These are phyloP conservation scores for Neuroterus valhalla DNA, from an alignment of 1,140 invertebrate genomes.

Conservation along the genomic window DNA sequence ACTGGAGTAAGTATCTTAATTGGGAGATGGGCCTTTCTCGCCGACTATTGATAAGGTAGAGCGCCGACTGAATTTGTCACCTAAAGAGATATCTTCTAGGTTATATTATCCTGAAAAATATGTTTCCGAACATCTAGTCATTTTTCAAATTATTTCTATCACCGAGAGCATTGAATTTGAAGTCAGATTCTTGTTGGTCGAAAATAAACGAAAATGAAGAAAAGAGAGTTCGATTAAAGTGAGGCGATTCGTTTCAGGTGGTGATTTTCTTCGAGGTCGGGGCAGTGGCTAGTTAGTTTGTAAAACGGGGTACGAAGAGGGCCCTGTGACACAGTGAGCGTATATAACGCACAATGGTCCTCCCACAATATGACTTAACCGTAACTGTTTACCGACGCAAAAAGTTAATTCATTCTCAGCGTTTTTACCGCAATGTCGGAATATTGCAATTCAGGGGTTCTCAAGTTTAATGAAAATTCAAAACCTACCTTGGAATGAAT, in stretches of 20 bases:
- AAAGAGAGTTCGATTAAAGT: not conserved
- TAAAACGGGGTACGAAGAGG: conserved; percentile 35
- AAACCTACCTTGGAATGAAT: not conserved
- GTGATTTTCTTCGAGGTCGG: conserved; percentile 41
- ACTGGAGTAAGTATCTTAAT: too few relatives aligned
- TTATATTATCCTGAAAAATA: too few relatives aligned
- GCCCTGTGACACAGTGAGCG: conserved; percentile 43
- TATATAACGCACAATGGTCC: conserved; percentile 46
- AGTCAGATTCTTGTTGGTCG: too few relatives aligned
- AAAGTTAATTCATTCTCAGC: conserved; percentile 72
- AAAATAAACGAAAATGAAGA: not conserved
- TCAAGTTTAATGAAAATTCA: conserved; percentile 37
- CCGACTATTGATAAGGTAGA: too few relatives aligned
- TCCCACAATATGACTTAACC: conserved; percentile 57
- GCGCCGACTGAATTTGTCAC: too few relatives aligned
- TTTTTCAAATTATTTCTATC: too few relatives aligned
- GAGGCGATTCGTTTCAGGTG: conserved; percentile 30
- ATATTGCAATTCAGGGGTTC: conserved; percentile 58
- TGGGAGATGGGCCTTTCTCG: too few relatives aligned
- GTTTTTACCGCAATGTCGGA: conserved; percentile 64
- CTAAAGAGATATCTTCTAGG: too few relatives aligned
- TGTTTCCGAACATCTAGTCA: too few relatives aligned
- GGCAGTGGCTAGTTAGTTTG: conserved; percentile 48
- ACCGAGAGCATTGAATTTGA: too few relatives aligned
- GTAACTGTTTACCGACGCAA: conserved; percentile 54